Percentiles rank a stretch among this genome's conserved stretches.
Conservation (phyloP, 2,797 vertebrate species). For the Gadopsis marmoratus region DNA sequence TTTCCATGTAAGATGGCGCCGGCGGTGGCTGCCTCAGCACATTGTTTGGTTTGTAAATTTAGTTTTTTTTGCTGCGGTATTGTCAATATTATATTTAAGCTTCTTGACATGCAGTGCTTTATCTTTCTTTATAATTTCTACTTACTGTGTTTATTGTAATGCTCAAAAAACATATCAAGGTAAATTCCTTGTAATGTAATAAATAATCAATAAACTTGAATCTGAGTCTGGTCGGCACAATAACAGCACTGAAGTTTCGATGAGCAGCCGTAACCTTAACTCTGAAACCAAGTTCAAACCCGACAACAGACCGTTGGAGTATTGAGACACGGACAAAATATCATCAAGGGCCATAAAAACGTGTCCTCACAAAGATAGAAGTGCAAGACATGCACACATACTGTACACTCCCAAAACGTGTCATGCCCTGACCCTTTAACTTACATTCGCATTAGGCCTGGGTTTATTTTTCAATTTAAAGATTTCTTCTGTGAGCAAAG, state of each 20-base stretch:
- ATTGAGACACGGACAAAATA: background rate
- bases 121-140: no score
- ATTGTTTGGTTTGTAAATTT: no score
- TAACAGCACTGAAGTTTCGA: background rate
- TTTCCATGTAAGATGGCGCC: background rate
- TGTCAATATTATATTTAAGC: no score
- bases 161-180: no score
- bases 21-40: no score
- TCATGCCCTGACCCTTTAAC: slow-evolving; percentile 5
- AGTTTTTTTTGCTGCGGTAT: no score
- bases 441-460: background rate
- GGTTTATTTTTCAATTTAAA: background rate
- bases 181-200: no score
- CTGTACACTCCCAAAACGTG: background rate
- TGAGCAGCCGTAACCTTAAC: background rate
- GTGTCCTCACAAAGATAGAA: slow-evolving; percentile 44
- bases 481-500: background rate
- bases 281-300: background rate
- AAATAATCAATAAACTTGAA: no score
- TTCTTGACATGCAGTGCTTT: no score
- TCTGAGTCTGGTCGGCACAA: no score
- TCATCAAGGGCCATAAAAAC: background rate
- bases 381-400: background rate
- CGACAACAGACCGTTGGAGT: background rate
- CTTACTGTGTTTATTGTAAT: no score